phyloP scores from a whole-genome alignment of 2,888 invertebrate genomes.

The Polydrusus cervinus region DNA sequence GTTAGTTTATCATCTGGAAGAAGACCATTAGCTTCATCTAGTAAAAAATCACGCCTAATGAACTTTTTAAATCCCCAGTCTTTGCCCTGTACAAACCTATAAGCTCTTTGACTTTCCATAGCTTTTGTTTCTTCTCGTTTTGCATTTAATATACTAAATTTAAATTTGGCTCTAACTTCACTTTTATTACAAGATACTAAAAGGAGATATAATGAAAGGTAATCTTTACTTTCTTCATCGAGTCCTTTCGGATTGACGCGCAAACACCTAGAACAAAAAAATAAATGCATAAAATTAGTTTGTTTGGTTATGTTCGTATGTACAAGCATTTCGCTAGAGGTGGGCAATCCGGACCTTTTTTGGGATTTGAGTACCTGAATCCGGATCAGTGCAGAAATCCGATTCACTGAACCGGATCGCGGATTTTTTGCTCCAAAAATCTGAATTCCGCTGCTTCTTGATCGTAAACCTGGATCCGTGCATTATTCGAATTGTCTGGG shows the following conservation, averaged over 20 bases:
- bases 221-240: conserved; percentile 99
- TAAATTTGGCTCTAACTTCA: conserved; percentile 99
- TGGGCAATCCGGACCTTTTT: too few relatives aligned
- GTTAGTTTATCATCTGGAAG: conserved; percentile 99
- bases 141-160: conserved; percentile 99
- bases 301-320: not conserved
- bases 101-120: conserved; percentile 97
- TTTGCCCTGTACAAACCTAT: conserved; percentile 99
- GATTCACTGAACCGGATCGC: too few relatives aligned
- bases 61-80: conserved; percentile 99
- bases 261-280: conserved; percentile 84
- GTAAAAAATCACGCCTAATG: conserved; percentile 97
- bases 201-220: conserved; percentile 97
- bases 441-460: too few relatives aligned
- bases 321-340: not conserved
- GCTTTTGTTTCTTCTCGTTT: conserved; percentile 99
- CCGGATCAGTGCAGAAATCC: too few relatives aligned
- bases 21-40: conserved; percentile 99
- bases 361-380: too few relatives aligned
- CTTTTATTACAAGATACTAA: conserved; percentile 99
- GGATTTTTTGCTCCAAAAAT: too few relatives aligned
- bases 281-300: not conserved
- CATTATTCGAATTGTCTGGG: too few relatives aligned
- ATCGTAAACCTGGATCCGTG: too few relatives aligned
- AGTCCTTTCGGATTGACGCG: conserved; percentile 99